Conservation (phyloP, 2,797 vertebrate genomes). For the Mus caroli region DNA sequence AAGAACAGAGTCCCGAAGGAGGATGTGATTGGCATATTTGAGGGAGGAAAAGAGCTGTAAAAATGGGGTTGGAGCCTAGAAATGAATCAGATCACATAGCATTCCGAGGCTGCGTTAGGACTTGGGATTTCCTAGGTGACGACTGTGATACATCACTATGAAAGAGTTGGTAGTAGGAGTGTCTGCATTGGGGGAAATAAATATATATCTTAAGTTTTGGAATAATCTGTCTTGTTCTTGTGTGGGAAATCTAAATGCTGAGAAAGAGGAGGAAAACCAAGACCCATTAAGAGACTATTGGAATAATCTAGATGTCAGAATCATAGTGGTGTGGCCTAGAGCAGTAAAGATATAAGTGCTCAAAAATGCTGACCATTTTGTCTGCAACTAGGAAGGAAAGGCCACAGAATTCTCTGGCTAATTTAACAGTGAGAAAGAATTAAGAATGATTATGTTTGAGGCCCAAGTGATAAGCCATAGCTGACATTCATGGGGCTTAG, state of each 20-base stretch:
- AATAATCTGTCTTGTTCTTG: not conserved
- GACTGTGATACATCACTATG: not conserved
- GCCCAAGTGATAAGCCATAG: not conserved
- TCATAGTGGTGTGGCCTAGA: not conserved
- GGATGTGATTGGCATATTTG: conserved; percentile 19
- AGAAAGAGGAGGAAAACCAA: not conserved
- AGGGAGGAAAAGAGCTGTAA: not conserved
- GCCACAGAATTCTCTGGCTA: not conserved
- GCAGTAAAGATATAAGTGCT: not conserved
- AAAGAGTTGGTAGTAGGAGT: not conserved
- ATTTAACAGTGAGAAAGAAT: not conserved
- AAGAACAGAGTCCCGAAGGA: not conserved
- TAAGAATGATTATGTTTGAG: not conserved
- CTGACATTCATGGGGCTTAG: not conserved
- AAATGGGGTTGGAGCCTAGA: conserved; percentile 30
- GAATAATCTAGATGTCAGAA: not conserved
- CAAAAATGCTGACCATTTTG: not conserved
- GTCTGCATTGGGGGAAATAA: not conserved
- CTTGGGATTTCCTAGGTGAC: not conserved
- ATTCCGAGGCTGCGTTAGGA: not conserved
- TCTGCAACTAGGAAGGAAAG: not conserved
- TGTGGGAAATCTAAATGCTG: not conserved
- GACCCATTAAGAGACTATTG: not conserved
- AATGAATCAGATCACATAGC: not conserved
- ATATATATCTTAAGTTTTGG: not conserved